A percentile compares a stretch with the other conserved stretches of the same genome.
Conservation (phyloP, 1,140 invertebrate genomes). For the Caenorhabditis brenneri region DNA sequence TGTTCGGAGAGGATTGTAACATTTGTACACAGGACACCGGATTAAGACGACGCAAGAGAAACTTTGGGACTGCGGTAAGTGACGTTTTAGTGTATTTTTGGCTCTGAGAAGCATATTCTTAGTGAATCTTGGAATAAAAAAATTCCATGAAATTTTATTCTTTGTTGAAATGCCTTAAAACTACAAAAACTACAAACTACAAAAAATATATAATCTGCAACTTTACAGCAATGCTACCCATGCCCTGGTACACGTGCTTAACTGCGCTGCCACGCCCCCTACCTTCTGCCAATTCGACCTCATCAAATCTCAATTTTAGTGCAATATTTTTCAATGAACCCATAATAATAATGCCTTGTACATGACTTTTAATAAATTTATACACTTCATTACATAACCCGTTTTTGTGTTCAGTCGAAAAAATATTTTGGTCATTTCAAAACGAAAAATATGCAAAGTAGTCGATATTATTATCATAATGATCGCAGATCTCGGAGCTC, state of each 20-base stretch:
- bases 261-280: no score
- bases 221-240: slow-evolving; percentile 57
- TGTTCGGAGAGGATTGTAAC: slow-evolving; percentile 56
- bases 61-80: slow-evolving; percentile 50
- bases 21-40: slow-evolving; percentile 53
- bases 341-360: no score
- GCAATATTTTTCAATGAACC: no score
- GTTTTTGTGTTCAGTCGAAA: no score
- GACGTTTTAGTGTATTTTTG: no score
- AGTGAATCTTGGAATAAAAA: neutral
- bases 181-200: neutral
- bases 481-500: slow-evolving; percentile 37
- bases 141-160: neutral
- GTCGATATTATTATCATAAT: neutral
- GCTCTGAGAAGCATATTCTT: neutral
- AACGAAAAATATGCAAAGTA: no score
- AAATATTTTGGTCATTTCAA: no score
- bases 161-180: neutral
- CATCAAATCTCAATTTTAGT: no score
- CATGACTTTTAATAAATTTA: no score
- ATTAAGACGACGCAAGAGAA: slow-evolving; percentile 50
- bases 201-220: slow-evolving; percentile 17
- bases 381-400: no score
- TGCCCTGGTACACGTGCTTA: slow-evolving; percentile 50
- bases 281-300: no score